Percentiles rank a stretch among this genome's conserved stretches.
phyloP scores from a whole-genome alignment of 2,113 vertebrate species.

The Eublepharis macularius region DNA sequence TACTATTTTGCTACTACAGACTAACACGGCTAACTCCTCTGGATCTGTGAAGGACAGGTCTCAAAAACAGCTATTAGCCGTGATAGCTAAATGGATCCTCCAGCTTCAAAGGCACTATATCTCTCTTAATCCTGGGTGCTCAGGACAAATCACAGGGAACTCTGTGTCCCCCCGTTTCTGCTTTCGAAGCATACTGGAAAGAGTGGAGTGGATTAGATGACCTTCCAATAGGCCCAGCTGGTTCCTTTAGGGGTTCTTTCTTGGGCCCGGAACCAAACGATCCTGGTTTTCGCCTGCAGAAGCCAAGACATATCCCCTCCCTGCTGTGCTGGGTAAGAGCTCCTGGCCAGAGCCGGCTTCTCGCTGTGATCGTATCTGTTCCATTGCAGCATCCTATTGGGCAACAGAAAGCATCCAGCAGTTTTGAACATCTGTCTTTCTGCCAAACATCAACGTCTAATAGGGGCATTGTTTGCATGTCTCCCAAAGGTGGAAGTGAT shows the following conservation, averaged over 20 bases:
- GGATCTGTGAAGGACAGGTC: too few species aligned
- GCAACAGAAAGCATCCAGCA: constrained; percentile 12
- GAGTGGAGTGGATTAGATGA: not conserved
- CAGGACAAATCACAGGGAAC: not conserved
- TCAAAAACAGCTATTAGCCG: not conserved
- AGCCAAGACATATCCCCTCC: not conserved
- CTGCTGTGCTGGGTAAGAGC: rapidly evolving
- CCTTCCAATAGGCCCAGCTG: not conserved
- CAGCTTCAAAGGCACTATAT: not conserved
- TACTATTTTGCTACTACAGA: too few species aligned
- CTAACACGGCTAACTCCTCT: too few species aligned
- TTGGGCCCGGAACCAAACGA: not conserved
- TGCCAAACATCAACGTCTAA: constrained; percentile 66
- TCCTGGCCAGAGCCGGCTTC: not conserved
- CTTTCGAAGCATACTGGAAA: not conserved
- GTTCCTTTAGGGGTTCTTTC: not conserved
- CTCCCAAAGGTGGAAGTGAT: constrained; percentile 81
- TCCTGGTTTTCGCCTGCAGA: not conserved
- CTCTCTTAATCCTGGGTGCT: not conserved
- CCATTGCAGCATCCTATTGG: constrained; percentile 14
- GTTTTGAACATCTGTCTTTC: constrained; percentile 50
- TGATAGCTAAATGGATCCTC: not conserved
- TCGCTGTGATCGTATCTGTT: not conserved
- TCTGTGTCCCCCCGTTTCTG: not conserved
- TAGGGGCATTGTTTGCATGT: constrained; percentile 70